A percentile compares a stretch with the other conserved stretches of the same genome.
Conservation (phyloP, 2,797 vertebrate genomes). For the Hippoglossus hippoglossus region DNA sequence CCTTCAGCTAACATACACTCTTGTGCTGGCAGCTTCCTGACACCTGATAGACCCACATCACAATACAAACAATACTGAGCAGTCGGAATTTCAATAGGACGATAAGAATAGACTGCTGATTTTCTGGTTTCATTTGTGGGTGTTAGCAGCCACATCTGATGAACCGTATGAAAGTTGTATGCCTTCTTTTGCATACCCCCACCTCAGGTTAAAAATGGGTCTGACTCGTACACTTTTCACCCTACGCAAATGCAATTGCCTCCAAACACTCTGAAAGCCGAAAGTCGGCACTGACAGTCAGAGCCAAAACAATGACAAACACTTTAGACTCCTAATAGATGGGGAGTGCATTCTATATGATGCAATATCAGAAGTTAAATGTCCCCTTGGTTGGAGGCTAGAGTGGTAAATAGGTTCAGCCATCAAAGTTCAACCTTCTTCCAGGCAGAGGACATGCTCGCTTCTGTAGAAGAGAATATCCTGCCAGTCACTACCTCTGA, state of each 20-base stretch:
- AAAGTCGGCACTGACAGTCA: constrained; percentile 5
- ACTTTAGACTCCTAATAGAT: not conserved
- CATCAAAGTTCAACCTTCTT: not conserved
- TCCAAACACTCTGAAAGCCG: constrained; percentile 15
- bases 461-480: not conserved
- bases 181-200: not conserved
- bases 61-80: not conserved
- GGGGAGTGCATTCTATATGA: not conserved
- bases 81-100: not conserved
- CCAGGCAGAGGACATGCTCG: not conserved
- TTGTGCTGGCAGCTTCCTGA: not conserved
- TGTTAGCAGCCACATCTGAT: constrained; percentile 9
- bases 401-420: not conserved
- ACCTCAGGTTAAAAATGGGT: constrained; percentile 7
- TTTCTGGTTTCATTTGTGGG: constrained; percentile 5
- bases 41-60: not conserved
- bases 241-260: not conserved
- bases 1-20: not conserved
- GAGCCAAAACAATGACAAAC: constrained; percentile 1
- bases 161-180: constrained; percentile 1
- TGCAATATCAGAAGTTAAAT: not conserved
- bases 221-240: constrained; percentile 5
- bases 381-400: not conserved
- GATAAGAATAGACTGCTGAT: constrained; percentile 24
- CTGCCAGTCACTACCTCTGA: constrained; percentile 4